Evolutionary conservation across 2,888 invertebrate genomes (phyloP), one percentile per base, ranked within the genome.

Genomic region (Cantharis rufa): DNA sequence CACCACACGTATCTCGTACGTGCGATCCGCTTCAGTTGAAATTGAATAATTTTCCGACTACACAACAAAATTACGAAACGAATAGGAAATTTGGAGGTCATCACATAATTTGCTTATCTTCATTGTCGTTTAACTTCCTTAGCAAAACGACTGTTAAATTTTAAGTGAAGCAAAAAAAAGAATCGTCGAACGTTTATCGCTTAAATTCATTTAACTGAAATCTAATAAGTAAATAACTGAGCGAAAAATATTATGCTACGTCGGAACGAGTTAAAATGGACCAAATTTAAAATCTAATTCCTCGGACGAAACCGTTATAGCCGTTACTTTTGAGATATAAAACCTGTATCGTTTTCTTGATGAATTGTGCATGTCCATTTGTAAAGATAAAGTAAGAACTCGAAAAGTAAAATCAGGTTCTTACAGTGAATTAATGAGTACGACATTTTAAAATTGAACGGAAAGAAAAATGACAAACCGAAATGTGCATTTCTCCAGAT

Each of bases 331-430:
- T 15, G 66, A 71, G 62, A 71, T 62, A 16, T 63, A 71, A 69
- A 75, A 75, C 71, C 71, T 71, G 75, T 68, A 66, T 62, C 18
- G 68, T 48, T 48, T 64, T 32, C 62, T 70, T 75, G 71, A 75
- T 71, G 75, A 71, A 75, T 75, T 71, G 62, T 75, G 61, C 48
- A 68, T 32, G 75, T 71, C 62, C 63, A 15, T 24, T 48, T 48
- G n/a, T 48, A 48, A 21, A 74, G 74, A 74, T 74, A 74, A 70
- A 70, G 61, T 48, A 74, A 61, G 48, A 74, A 70, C 64, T 74
- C 62, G 24, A 24, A 70, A 74, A 32, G 70, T 64, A 48, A 48
- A 48, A 48, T 48, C 48, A 48, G n/a, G 48, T 48, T 48, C 48
- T 48, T 48, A 7, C 7, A 32, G 32, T 48, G 48, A 48, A 48